Percentiles rank a stretch among this genome's conserved stretches.
phyloP scores from a whole-genome alignment of 2,113 vertebrate species.

The Xyliphius kryptos region DNA sequence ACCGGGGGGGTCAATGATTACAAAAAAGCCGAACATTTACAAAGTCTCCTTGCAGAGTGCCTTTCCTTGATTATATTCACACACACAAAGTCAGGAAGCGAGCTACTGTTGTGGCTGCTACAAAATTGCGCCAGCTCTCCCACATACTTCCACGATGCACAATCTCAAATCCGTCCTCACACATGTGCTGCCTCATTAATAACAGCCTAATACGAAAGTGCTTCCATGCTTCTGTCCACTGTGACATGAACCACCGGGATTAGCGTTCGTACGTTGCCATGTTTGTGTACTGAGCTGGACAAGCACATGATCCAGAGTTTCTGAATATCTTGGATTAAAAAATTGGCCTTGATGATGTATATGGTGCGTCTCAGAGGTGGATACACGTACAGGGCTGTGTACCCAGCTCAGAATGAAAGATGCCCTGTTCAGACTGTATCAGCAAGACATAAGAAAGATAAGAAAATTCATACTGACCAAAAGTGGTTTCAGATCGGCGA shows the following conservation, averaged over 20 bases:
- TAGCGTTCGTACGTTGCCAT: not conserved
- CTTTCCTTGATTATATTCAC: constrained; percentile 38
- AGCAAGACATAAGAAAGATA: not conserved
- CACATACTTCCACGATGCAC: constrained; percentile 7
- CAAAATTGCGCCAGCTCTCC: constrained; percentile 10
- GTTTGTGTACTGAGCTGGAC: not conserved
- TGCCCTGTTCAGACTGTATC: not conserved
- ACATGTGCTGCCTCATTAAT: not conserved
- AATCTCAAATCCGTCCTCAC: not conserved
- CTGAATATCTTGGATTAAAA: not conserved
- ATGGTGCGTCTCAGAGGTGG: not conserved
- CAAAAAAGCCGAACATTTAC: constrained; percentile 40
- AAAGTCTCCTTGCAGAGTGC: constrained; percentile 12
- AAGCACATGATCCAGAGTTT: not conserved
- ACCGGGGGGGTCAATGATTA: constrained; percentile 43
- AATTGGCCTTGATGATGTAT: not conserved
- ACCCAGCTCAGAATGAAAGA: not conserved
- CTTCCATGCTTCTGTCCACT: not conserved
- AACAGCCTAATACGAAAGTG: not conserved
- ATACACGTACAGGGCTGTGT: no score
- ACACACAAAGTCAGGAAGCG: constrained; percentile 46
- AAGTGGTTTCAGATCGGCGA: constrained; percentile 25
- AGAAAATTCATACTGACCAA: constrained; percentile 7
- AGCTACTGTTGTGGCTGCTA: constrained; percentile 21
- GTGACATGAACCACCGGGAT: not conserved